phyloP scores from a whole-genome alignment of 2,888 invertebrate genomes.

The Odontocerum albicorne region DNA sequence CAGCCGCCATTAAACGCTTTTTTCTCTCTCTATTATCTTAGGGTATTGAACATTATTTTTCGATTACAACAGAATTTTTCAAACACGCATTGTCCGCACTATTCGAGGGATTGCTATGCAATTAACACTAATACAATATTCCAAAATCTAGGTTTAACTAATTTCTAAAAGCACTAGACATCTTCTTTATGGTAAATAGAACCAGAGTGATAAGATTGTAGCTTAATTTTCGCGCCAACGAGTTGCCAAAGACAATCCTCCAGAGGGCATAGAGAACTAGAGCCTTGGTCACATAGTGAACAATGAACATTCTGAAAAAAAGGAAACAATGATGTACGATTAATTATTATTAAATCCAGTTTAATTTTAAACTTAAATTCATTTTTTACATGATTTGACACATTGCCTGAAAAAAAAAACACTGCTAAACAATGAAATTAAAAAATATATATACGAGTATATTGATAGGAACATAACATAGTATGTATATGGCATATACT shows the following conservation, averaged over 20 bases:
- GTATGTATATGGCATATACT: no score
- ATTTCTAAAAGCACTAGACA: conserved; percentile 7
- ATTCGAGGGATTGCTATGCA: no score
- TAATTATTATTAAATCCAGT: no score
- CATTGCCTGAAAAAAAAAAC: no score
- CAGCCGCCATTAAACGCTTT: no score
- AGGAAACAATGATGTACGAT: background rate
- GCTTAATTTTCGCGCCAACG: conserved; percentile 23
- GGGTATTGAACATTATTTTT: no score
- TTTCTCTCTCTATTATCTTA: no score
- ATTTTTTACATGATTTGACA: no score
- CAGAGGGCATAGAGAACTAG: conserved; percentile 15
- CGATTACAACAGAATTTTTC: no score
- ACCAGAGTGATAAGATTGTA: conserved; percentile 18
- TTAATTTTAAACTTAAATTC: no score
- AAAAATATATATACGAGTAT: background rate
- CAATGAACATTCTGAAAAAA: conserved; percentile 23
- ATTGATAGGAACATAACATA: background rate
- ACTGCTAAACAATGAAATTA: background rate
- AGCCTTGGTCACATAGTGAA: conserved; percentile 16
- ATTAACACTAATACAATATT: background rate
- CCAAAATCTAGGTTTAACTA: background rate
- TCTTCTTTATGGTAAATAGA: conserved; percentile 8
- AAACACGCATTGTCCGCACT: no score
- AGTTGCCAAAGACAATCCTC: conserved; percentile 17